phyloP scores from a whole-genome alignment of 2,797 vertebrate genomes.

The Apodemus agrarius region DNA sequence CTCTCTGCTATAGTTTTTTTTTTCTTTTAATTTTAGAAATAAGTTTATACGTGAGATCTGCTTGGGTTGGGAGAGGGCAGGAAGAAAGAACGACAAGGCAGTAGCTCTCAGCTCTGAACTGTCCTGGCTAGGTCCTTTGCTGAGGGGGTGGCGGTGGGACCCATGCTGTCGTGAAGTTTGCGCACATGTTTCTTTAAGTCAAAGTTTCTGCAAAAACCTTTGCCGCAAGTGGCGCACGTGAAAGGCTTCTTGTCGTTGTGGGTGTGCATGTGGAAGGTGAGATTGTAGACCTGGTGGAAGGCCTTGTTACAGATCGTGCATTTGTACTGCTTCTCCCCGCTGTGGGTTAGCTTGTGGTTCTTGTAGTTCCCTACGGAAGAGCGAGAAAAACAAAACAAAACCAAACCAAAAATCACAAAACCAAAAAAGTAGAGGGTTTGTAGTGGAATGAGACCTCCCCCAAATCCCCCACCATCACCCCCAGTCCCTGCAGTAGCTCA shows the following conservation, averaged over 20 bases:
- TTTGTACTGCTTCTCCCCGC: slow-evolving; percentile 95
- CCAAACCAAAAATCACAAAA: neutral
- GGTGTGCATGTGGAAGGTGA: slow-evolving; percentile 96
- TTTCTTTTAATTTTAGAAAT: slow-evolving; percentile 80
- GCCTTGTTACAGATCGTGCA: slow-evolving; percentile 95
- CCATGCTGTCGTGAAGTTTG: slow-evolving; percentile 92
- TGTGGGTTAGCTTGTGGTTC: slow-evolving; percentile 95
- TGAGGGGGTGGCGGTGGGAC: slow-evolving; percentile 80
- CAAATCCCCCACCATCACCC: neutral
- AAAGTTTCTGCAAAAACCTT: slow-evolving; percentile 96
- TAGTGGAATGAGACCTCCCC: neutral
- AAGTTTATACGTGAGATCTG: slow-evolving; percentile 79
- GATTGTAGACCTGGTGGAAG: slow-evolving; percentile 95
- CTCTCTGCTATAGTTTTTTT: slow-evolving; percentile 78
- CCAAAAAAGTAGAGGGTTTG: neutral
- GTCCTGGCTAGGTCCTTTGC: slow-evolving; percentile 89
- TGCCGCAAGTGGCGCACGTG: slow-evolving; percentile 93
- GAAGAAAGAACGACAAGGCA: slow-evolving; percentile 48
- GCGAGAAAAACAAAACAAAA: slow-evolving; percentile 32
- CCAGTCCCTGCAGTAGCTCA: neutral
- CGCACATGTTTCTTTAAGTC: slow-evolving; percentile 95
- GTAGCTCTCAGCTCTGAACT: slow-evolving; percentile 85
- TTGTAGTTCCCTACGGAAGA: slow-evolving; percentile 92
- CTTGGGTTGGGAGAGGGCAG: slow-evolving; percentile 44
- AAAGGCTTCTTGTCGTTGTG: slow-evolving; percentile 96